phyloP scores from a whole-genome alignment of 2,113 vertebrate species.

The Pelvicachromis taeniatus region DNA sequence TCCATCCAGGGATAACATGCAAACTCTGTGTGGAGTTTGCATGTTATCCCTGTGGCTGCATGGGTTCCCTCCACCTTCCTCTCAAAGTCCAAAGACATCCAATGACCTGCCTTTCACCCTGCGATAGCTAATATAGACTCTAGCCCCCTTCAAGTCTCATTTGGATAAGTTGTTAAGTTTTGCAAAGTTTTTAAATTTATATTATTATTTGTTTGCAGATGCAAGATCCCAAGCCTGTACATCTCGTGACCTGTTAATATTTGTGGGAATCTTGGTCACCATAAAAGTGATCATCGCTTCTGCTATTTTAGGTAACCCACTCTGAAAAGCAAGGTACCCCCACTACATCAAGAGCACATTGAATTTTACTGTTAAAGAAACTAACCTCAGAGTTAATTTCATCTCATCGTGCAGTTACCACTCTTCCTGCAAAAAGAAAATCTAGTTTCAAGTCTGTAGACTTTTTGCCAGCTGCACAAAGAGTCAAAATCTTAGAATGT shows the following conservation, averaged over 20 bases:
- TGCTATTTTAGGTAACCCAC: conserved; percentile 53
- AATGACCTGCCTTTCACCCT: neutral
- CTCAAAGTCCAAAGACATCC: neutral
- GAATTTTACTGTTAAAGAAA: neutral
- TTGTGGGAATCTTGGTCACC: conserved; percentile 24
- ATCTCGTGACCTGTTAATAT: neutral
- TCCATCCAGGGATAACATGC: no score
- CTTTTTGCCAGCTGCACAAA: neutral
- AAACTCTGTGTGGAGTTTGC: neutral
- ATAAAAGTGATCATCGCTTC: conserved; percentile 38
- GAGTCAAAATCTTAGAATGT: neutral
- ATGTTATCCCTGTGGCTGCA: fast-evolving
- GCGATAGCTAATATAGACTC: neutral
- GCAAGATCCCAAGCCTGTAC: neutral
- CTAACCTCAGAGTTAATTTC: neutral
- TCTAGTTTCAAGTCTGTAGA: neutral
- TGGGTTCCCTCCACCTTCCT: neutral
- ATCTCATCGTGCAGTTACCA: neutral
- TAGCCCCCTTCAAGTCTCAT: neutral
- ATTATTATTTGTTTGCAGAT: neutral
- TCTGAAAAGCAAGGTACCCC: neutral
- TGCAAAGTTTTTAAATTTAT: neutral
- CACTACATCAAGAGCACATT: neutral
- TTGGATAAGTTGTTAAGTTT: neutral
- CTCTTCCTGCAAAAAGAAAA: neutral